These are phyloP conservation scores for Porites cylindrica DNA, from an alignment of 92 coral and sea anemone species.

Conservation along the genomic window DNA sequence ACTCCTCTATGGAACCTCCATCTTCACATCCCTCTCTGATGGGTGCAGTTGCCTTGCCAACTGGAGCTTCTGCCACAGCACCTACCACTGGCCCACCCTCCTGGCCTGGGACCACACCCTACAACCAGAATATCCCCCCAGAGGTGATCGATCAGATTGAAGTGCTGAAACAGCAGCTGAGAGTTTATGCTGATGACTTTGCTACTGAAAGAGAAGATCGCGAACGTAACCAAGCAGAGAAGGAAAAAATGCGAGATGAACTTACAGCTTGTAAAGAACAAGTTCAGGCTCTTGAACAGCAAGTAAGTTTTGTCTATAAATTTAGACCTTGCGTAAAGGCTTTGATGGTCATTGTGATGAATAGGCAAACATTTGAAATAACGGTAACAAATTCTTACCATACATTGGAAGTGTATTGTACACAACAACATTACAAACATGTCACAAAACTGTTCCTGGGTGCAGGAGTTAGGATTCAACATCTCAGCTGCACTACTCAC, in stretches of 20 bases:
- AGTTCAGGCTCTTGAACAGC: conserved; percentile 75
- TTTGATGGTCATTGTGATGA: not conserved
- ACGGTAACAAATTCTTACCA: not conserved
- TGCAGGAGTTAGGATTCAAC: too few relatives aligned
- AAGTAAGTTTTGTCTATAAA: conserved; percentile 55
- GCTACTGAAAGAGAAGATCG: conserved; percentile 90
- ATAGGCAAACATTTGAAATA: not conserved
- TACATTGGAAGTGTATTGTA: too few relatives aligned
- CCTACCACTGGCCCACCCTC: conserved; percentile 1
- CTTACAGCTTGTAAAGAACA: conserved; percentile 74
- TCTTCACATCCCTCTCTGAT: conserved; percentile 19
- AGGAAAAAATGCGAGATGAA: conserved; percentile 72
- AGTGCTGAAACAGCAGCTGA: conserved; percentile 89
- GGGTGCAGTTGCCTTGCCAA: conserved; percentile 3
- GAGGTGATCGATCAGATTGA: conserved; percentile 81
- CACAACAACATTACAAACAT: too few relatives aligned
- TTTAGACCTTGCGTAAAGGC: not conserved
- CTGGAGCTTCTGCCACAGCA: not conserved
- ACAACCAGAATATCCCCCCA: conserved; percentile 47
- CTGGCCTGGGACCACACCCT: conserved; percentile 20
- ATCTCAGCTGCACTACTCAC: too few relatives aligned
- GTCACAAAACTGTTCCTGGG: too few relatives aligned
- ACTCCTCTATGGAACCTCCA: not conserved
- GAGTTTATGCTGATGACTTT: conserved; percentile 94
- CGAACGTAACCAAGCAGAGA: conserved; percentile 92